Base-by-base conservation (phyloP, 1,140 invertebrate species). In the Berghia stephanieae region DNA sequence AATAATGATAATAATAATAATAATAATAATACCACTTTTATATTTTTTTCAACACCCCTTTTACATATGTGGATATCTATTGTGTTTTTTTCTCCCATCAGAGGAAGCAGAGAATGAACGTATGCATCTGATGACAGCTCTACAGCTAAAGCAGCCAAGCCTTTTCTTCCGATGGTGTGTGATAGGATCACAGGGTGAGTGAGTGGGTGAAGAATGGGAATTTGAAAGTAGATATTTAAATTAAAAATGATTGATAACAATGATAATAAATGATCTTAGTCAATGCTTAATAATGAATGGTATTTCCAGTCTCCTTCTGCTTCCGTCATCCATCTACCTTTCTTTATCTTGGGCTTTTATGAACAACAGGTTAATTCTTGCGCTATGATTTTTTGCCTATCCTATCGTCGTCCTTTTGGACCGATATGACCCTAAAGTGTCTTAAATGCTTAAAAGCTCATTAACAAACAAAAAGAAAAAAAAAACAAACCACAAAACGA, bases 41-140 rank as follows among this genome's bases (percentile, higher is more conserved):
- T 8, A 24, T 21, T 6, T 6, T 16, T 6, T 16, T 27, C 8
- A n/a, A 6, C 38, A 13, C 3, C 21, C 77, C 76, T 60, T 3
- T 71, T 16, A 21, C n/a, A 71, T 43, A n/a, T 5, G 16, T 36
- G n/a, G 10, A 1, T 44, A 24, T 43, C 44, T 24, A 27, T 34
- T 44, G n/a, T 16, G 2, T 55, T 24, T 34, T 57, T 38, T 31
- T 16, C 16, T 46, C 6, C 44, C 38, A 10, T n/a, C 44, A 87
- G 86, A 90, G 82, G 90, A 90, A 77, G 90, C 90, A n/a, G 90
- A 90, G 75, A 90, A 90, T 83, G 90, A 90, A 78, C 73, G 90
- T 69, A 90, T 90, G 90, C 90, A 90, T 81, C 79, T 90, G 18
- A 83, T 90, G 82, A 90, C 88, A 27, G 89, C 86, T 0, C 77